Base-by-base conservation (phyloP, 1,140 invertebrate species). In the Pogonomyrmex barbatus region DNA sequence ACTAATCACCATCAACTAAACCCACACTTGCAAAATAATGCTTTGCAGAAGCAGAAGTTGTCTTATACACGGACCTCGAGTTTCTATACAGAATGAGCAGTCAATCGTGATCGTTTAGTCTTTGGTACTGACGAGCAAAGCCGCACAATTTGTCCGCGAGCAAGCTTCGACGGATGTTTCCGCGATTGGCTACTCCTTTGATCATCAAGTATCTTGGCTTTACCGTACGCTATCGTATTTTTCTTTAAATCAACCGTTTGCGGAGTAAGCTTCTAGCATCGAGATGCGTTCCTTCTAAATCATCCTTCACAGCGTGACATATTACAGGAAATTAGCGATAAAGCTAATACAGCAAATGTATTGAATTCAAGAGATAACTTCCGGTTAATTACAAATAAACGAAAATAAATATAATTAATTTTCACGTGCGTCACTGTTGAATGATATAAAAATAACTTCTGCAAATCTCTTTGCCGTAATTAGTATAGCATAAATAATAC, bases 171-270 rank as follows among this genome's bases (percentile, higher is more conserved):
- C 79, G 54, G 42, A 60, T 58, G 68, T 83, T 62, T 62, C 30
- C 42, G 33, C 45, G 54, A 83, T 83, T 50, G 54, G 42, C 52
- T 83, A 39, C 54, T 75, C 54, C 68, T 83, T 83, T 83, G 79
- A 83, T 62, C 79, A 75, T 75, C 68, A 33, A 75, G 30, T 60
- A 24, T 50, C 45, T 45, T 30, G 47, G 42, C 79, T 47, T 83
- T 50, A 24, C 54, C 42, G 68, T 36, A 75, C 33, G 52, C 39
- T 45, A 52, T 39, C 68, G n/a, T 60, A 39, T 60, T 75, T 56
- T 81, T 83, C 68, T 39, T 75, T 50, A 33, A 73, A 60, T 60
- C 68, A 75, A 60, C 5, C 45, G 54, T 60, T 83, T 60, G 30
- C 24, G 12, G n/a, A 62, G 17, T 24, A 14, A 71, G 10, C 79